phyloP scores from a whole-genome alignment of 2,113 vertebrate genomes.

The Cochlearius cochlearius region DNA sequence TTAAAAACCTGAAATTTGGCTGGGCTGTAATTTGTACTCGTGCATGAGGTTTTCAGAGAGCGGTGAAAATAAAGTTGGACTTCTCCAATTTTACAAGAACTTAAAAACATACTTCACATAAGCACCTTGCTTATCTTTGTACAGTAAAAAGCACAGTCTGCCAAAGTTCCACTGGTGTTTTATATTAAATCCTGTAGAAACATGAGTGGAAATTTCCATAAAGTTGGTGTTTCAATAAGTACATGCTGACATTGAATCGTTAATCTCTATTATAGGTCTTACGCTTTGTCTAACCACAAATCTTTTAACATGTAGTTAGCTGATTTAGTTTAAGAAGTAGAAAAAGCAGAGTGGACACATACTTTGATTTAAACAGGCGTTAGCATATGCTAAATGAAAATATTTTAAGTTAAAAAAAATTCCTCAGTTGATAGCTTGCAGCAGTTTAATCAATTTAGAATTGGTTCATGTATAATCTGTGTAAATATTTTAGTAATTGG shows the following conservation, averaged over 20 bases:
- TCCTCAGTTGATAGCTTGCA: background rate
- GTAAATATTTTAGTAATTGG: background rate
- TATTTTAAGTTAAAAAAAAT: background rate
- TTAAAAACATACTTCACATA: background rate
- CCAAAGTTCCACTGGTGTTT: background rate
- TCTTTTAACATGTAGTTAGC: background rate
- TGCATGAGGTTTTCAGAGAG: background rate
- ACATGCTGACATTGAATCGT: background rate
- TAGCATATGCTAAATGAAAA: background rate
- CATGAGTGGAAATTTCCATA: background rate
- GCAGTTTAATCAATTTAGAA: background rate
- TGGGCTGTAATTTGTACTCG: background rate
- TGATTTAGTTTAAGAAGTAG: background rate
- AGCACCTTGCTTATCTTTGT: background rate
- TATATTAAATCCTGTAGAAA: background rate
- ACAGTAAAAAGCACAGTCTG: background rate
- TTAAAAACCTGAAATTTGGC: background rate
- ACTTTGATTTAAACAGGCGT: background rate
- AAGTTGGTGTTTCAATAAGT: background rate
- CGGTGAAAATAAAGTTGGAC: background rate
- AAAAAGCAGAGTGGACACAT: background rate
- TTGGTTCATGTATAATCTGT: background rate
- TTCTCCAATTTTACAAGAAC: background rate
- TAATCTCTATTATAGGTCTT: background rate
- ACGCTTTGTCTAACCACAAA: background rate